These are phyloP conservation scores for Crenichthys baileyi DNA, from an alignment of 2,797 vertebrate species.

Conservation along the genomic window DNA sequence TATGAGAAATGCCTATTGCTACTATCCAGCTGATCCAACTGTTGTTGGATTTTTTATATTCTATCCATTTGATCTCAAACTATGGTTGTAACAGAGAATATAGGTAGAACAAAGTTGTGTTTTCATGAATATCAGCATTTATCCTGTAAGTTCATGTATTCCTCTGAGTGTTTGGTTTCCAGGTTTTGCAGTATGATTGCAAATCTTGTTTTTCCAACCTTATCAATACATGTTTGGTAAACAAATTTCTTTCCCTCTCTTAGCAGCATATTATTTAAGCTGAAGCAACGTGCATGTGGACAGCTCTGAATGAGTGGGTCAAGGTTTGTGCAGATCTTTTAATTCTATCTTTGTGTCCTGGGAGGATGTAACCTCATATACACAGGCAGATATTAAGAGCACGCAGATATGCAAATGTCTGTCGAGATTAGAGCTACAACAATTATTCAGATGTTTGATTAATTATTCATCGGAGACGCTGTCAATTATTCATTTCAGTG, in stretches of 20 bases:
- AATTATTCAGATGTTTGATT: constrained; percentile 97
- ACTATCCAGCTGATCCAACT: neutral
- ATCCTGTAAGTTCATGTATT: neutral
- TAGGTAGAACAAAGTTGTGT: neutral
- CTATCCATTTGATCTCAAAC: neutral
- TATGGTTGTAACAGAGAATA: neutral
- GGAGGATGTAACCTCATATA: constrained; percentile 86
- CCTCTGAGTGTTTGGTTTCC: neutral
- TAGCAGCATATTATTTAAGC: neutral
- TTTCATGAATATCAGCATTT: neutral
- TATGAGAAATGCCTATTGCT: neutral
- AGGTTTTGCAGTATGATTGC: constrained; percentile 17
- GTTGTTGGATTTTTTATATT: neutral
- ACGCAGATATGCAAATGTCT: constrained; percentile 92
- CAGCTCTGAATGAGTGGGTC: constrained; percentile 44
- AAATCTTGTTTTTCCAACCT: constrained; percentile 22
- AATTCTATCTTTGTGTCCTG: constrained; percentile 83
- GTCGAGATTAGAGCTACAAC: constrained; percentile 95
- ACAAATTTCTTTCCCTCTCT: neutral
- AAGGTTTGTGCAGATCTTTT: constrained; percentile 57
- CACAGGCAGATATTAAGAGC: constrained; percentile 88
- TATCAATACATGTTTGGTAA: constrained; percentile 6
- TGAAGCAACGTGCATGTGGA: neutral
- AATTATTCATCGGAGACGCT: constrained; percentile 93
- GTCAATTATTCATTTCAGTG: constrained; percentile 95